Evolutionary conservation across 1,140 invertebrate species (phyloP).

Genomic region (Thalassaphorura encarpata): DNA sequence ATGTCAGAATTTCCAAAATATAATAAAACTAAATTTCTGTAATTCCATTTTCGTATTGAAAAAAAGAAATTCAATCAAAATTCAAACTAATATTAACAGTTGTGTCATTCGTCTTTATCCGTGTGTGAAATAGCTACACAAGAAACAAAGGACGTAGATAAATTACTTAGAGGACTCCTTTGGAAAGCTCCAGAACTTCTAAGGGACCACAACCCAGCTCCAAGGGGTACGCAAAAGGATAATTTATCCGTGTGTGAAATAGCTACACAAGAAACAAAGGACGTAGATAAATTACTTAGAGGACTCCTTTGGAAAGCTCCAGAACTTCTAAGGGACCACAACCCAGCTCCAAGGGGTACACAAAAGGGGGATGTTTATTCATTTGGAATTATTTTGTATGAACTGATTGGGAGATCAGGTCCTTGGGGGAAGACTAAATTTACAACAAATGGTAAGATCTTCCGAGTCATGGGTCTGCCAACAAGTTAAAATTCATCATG

Average conservation of each 20-base stretch:
- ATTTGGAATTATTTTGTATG: conserved; percentile 59
- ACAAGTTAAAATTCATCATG: too few species aligned
- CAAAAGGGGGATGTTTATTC: conserved; percentile 62
- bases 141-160: conserved; percentile 43
- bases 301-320: conserved; percentile 56
- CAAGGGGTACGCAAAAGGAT: conserved; percentile 45
- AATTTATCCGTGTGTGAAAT: not conserved
- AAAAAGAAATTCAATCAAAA: too few species aligned
- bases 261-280: conserved; percentile 47
- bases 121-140: conserved; percentile 48
- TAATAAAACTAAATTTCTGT: too few species aligned
- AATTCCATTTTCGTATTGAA: too few species aligned
- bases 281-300: conserved; percentile 40
- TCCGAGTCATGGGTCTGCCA: not conserved
- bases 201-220: conserved; percentile 39
- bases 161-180: conserved; percentile 43
- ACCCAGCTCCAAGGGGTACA: conserved; percentile 45
- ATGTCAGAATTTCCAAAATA: too few species aligned
- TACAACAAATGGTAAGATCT: conserved; percentile 46
- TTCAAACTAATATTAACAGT: too few species aligned
- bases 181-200: conserved; percentile 61
- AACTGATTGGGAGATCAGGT: conserved; percentile 54
- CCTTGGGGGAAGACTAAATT: conserved; percentile 57
- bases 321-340: conserved; percentile 49
- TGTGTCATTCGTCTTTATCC: too few species aligned